Evolutionary conservation across 2,888 invertebrate genomes (phyloP).

Genomic region (Monoplex corrugatus): DNA sequence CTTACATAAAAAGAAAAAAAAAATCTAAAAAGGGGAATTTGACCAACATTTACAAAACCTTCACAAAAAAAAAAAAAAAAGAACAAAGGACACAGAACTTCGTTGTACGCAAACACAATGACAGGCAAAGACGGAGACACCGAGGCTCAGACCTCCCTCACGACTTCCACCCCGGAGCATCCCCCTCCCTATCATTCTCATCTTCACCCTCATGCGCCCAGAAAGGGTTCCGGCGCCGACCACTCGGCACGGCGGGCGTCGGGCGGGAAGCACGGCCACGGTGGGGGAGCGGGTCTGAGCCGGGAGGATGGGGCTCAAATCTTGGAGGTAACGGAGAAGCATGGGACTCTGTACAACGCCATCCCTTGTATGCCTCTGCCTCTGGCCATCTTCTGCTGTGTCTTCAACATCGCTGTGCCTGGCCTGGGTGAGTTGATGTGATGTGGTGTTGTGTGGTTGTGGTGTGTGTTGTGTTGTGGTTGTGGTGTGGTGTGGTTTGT

Average conservation of each 20-base stretch:
- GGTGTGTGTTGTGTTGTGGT: background rate
- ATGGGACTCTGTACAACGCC: slow-evolving; percentile 85
- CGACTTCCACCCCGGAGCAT: background rate
- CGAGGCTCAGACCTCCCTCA: slow-evolving; percentile 30
- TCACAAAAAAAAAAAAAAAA: background rate
- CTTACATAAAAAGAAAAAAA: background rate
- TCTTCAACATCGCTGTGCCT: slow-evolving; percentile 78
- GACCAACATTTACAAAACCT: too few species aligned
- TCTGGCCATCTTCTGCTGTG: slow-evolving; percentile 79
- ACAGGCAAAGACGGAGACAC: slow-evolving; percentile 9
- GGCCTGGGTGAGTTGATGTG: slow-evolving; percentile 79
- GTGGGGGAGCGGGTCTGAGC: slow-evolving; percentile 63
- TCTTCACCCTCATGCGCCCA: background rate
- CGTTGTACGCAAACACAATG: slow-evolving; percentile 8
- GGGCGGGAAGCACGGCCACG: slow-evolving; percentile 30
- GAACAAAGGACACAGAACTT: background rate
- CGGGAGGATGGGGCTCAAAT: slow-evolving; percentile 72
- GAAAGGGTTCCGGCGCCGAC: background rate
- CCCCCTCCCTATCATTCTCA: slow-evolving; percentile 4
- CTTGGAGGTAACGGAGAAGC: slow-evolving; percentile 81
- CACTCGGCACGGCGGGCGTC: slow-evolving; percentile 18
- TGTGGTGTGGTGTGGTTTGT: background rate
- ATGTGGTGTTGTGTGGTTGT: background rate
- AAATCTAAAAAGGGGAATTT: background rate
- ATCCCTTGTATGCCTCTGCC: slow-evolving; percentile 83